A percentile compares a stretch with the other conserved stretches of the same genome.
Conservation (phyloP, 2,797 vertebrate genomes). For the Alexandromys oeconomus region DNA sequence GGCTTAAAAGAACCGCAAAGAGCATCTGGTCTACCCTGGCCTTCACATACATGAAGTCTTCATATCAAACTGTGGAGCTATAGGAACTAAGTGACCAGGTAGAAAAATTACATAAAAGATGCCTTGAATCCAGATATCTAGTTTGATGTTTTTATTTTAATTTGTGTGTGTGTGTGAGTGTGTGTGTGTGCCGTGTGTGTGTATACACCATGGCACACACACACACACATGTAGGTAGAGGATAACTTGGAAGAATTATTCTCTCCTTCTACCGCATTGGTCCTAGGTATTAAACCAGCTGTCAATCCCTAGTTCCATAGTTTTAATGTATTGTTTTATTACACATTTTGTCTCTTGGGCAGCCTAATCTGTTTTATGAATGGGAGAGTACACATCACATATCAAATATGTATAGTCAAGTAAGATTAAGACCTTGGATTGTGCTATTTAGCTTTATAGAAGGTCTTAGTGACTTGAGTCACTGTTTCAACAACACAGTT, state of each 20-base stretch:
- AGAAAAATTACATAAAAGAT: slow-evolving; percentile 10
- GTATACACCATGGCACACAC: too few species aligned
- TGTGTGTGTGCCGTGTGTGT: neutral
- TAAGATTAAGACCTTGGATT: slow-evolving; percentile 20
- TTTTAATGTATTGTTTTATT: neutral
- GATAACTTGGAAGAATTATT: neutral
- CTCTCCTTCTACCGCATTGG: neutral
- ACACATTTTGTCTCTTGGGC: neutral
- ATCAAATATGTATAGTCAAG: neutral
- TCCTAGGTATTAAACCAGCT: neutral
- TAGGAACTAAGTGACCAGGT: neutral
- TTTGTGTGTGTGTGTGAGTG: neutral
- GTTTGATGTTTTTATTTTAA: neutral
- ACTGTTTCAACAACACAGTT: neutral
- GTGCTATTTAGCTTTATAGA: neutral
- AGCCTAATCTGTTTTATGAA: slow-evolving; percentile 17
- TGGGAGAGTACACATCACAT: neutral
- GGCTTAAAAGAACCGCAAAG: slow-evolving; percentile 48
- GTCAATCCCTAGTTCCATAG: neutral
- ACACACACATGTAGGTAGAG: neutral
- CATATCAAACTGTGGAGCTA: neutral
- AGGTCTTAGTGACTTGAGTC: neutral
- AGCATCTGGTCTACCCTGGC: neutral
- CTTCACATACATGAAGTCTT: slow-evolving; percentile 13
- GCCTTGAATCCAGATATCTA: neutral